Evolutionary conservation across 1,140 invertebrate genomes (phyloP), one percentile per base, ranked within the genome.

Genomic region (Physella acuta): DNA sequence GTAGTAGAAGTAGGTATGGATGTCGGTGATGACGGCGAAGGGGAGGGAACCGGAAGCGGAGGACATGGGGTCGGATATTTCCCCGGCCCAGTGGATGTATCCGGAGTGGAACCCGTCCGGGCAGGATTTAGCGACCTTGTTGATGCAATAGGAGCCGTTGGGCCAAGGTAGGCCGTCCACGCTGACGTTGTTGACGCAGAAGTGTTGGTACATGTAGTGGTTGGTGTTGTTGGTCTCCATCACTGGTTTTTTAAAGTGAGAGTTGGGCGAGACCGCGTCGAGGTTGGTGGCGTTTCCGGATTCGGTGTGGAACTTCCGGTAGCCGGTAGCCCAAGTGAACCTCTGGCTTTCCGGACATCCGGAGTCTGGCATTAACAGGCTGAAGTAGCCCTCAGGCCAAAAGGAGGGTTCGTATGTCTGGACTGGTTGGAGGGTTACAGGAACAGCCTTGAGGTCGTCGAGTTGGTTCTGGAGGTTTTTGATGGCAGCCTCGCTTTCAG

Each of bases 381-480:
- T 34, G 34, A 56, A 66, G 5, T 20, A 37, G 1, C 64, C 64
- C 24, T 66, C 34, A 1, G 64, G 64, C 64, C 64, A 66, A 33
- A 44, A n/a, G n/a, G n/a, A n/a, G n/a, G n/a, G n/a, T n/a, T n/a
- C n/a, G n/a, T n/a, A 44, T 44, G 8, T 8, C 39, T 11, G 39
- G 8, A 44, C 20, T 44, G 39, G 39, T 11, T 44, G 39, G 39
- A 11, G 39, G 20, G 8, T 11, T 20, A 44, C 39, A 8, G 39
- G 39, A 44, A 44, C 8, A 11, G 20, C 20, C 20, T 44, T 44
- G 39, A 44, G 39, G 8, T 11, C 8, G 39, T 20, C 20, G 39
- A 44, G 39, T 44, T 11, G 20, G 8, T 20, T 44, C 39, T 20
- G 8, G 8, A 11, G 8, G n/a, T 44, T 11, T 44, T 44, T 44